Percentiles rank a stretch among this genome's conserved stretches.
These are phyloP conservation scores for Sicus ferrugineus DNA, from an alignment of 2,888 invertebrate genomes.

Conservation along the genomic window DNA sequence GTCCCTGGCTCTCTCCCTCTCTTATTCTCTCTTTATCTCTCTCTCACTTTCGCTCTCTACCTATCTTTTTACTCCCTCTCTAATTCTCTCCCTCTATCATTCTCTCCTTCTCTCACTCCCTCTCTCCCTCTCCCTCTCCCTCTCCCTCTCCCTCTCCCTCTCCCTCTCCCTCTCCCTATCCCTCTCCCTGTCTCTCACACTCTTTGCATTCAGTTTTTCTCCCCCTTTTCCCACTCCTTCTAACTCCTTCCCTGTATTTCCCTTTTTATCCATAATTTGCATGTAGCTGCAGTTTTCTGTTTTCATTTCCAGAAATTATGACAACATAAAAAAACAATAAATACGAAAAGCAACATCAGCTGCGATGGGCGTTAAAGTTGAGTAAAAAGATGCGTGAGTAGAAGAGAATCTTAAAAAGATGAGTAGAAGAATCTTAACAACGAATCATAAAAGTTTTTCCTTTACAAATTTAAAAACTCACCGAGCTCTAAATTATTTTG, in stretches of 20 bases:
- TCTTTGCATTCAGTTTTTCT: too few species aligned
- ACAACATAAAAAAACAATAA: background rate
- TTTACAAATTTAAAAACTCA: too few species aligned
- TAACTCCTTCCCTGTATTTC: background rate
- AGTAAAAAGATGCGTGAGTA: too few species aligned
- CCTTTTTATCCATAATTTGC: background rate
- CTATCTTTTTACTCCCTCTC: too few species aligned
- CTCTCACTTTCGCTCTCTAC: too few species aligned
- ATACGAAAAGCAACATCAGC: background rate
- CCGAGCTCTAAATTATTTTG: too few species aligned
- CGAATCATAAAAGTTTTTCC: background rate
- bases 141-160: background rate
- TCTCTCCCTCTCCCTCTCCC: too few species aligned
- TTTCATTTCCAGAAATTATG: constrained; percentile 13
- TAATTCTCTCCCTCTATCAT: background rate
- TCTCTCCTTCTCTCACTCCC: background rate
- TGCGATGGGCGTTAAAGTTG: too few species aligned
- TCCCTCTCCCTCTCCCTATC: background rate
- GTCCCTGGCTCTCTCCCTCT: too few species aligned
- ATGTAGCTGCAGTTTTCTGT: constrained; percentile 1
- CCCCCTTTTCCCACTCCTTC: too few species aligned
- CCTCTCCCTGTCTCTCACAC: too few species aligned
- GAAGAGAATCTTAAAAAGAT: background rate
- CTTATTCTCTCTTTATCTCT: background rate
- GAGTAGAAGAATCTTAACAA: background rate